phyloP scores from a whole-genome alignment of 2,888 invertebrate species.

The Noctua pronuba region DNA sequence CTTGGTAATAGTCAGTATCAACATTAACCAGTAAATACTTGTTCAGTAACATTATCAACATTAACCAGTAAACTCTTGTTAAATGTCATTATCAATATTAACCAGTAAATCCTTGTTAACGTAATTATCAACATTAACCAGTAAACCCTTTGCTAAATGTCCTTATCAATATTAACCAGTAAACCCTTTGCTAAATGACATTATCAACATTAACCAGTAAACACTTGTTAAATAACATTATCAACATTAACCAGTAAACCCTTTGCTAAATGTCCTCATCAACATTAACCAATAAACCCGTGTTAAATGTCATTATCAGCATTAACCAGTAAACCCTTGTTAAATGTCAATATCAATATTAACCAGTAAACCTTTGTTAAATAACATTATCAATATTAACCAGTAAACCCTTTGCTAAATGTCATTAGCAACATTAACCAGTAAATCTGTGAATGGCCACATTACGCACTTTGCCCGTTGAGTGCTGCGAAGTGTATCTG shows the following conservation, averaged over 20 bases:
- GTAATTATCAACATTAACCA: neutral
- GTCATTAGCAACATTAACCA: neutral
- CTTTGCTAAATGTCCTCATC: no score
- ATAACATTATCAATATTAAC: no score
- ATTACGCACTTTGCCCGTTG: slow-evolving; percentile 41
- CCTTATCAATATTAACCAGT: neutral
- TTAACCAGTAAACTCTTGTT: neutral
- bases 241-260: neutral
- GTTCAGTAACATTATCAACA: neutral
- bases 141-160: no score
- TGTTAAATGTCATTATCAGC: no score
- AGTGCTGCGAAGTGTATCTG: slow-evolving; percentile 42
- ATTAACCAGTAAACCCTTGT: no score
- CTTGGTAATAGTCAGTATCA: neutral
- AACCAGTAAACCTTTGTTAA: no score
- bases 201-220: neutral
- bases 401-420: neutral
- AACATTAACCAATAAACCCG: neutral
- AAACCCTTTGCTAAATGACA: no score
- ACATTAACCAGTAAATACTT: neutral
- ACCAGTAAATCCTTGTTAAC: neutral
- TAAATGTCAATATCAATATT: no score
- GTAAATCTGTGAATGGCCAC: neutral
- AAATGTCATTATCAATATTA: neutral
- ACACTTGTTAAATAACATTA: no score